Evolutionary conservation across 2,888 invertebrate genomes (phyloP).

Genomic region (Acrobasis repandana): DNA sequence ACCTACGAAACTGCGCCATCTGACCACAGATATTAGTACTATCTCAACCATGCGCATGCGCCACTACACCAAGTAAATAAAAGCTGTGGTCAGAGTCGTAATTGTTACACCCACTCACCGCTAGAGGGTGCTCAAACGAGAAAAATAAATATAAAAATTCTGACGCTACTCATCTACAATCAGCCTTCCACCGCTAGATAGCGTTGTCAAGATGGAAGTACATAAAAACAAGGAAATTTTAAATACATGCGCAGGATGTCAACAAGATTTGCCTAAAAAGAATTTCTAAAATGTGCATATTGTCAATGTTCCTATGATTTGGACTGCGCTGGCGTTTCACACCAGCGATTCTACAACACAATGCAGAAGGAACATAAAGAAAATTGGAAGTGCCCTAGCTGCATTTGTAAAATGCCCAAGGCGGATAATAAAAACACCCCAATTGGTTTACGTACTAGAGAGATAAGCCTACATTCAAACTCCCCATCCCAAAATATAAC

Average conservation of each 20-base stretch:
- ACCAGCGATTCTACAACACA: slow-evolving; percentile 9
- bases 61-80: too few relatives aligned
- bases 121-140: too few relatives aligned
- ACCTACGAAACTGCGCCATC: too few relatives aligned
- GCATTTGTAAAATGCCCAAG: slow-evolving; percentile 17
- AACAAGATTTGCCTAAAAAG: neutral
- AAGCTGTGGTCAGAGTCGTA: too few relatives aligned
- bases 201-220: too few relatives aligned
- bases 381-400: slow-evolving; percentile 14
- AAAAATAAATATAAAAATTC: too few relatives aligned
- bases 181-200: too few relatives aligned
- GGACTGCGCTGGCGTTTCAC: slow-evolving; percentile 13
- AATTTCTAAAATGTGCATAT: neutral
- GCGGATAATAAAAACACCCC: neutral
- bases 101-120: too few relatives aligned
- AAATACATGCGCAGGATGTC: neutral
- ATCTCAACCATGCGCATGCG: too few relatives aligned
- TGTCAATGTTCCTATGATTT: slow-evolving; percentile 7
- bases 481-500: neutral
- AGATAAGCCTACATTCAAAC: neutral
- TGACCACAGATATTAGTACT: too few relatives aligned
- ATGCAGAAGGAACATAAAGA: slow-evolving; percentile 12
- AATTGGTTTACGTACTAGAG: neutral
- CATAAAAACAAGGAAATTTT: too few relatives aligned
- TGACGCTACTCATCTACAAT: too few relatives aligned